Base-by-base conservation (phyloP, 2,888 invertebrate species). In the Ichneumoninae sp. region DNA sequence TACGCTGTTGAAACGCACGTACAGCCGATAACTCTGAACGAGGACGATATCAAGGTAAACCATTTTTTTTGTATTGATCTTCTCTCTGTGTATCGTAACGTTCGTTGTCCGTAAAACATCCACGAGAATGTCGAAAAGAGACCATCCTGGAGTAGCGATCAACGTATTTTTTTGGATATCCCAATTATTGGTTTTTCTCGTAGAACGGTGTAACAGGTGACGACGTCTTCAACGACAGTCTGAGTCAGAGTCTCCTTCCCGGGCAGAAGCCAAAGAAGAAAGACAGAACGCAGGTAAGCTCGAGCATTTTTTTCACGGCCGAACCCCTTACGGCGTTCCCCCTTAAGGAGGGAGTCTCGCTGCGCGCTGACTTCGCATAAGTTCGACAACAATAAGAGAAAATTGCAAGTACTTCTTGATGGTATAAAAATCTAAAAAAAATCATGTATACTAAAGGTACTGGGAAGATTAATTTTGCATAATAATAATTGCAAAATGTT, bases 1-100 rank as follows among this genome's bases (percentile, higher is more conserved):
- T 98, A 98, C 94, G 97, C 97, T 0, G 97, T 96, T 0, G 98
- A 98, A 93, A 96, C 96, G 40, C 96, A 97, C 93, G 96, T 96
- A 90, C 94, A 96, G 84, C 94, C 95, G 0, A 86, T 90, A 3
- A 92, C 94, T 1, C 92, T 96, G 47, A 95, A 94, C 76, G 96
- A 96, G 85, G 96, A 96, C 80, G 96, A 96, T 87, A 94, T 96
- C 50, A 96, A 96, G 94, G 96, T 96, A 66, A 66, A 26, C 26
- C 50, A 6, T 47, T 69, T 62, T 75, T 36, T 10, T 5, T 1
- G 6, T 19, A 22, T 10, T 0, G 60, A 26, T 60, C 16, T 26
- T 69, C 47, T 44, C 19, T 52, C 47, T 10, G 10, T 44, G 50
- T 69, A 66, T 68, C 13, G 13, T 68, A 19, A 36, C 65, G 74